These are phyloP conservation scores for Orientallactaga sibirica DNA, from an alignment of 2,797 vertebrate species.

Conservation along the genomic window DNA sequence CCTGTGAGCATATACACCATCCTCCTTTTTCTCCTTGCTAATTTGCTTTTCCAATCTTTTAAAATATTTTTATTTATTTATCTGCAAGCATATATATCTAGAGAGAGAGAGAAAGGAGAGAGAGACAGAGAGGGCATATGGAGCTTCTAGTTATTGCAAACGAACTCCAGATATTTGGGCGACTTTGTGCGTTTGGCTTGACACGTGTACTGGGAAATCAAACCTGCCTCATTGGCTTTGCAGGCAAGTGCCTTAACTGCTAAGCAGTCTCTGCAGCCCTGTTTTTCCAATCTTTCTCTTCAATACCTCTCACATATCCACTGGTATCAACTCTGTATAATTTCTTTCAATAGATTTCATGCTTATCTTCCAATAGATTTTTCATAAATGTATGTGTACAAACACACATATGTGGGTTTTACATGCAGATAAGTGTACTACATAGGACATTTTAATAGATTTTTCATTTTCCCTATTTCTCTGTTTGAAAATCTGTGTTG, in stretches of 20 bases:
- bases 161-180: no score
- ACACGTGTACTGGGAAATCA: no score
- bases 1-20: neutral
- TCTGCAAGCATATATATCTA: no score
- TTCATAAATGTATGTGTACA: neutral
- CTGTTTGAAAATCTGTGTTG: neutral
- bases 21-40: neutral
- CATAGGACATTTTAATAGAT: neutral
- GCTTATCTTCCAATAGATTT: neutral
- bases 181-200: no score
- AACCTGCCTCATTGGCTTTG: no score
- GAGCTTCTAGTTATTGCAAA: no score
- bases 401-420: neutral
- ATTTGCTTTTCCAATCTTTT: no score
- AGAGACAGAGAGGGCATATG: no score
- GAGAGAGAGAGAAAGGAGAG: no score
- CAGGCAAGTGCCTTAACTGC: no score
- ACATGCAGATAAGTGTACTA: neutral
- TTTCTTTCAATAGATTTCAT: neutral
- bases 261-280: no score
- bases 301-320: neutral
- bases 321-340: neutral
- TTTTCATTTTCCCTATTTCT: constrained; percentile 5
- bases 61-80: no score
- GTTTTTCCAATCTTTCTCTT: neutral